Evolutionary conservation across 2,113 vertebrate species (phyloP), one percentile per base, ranked within the genome.

Genomic region (Phycodurus eques): DNA sequence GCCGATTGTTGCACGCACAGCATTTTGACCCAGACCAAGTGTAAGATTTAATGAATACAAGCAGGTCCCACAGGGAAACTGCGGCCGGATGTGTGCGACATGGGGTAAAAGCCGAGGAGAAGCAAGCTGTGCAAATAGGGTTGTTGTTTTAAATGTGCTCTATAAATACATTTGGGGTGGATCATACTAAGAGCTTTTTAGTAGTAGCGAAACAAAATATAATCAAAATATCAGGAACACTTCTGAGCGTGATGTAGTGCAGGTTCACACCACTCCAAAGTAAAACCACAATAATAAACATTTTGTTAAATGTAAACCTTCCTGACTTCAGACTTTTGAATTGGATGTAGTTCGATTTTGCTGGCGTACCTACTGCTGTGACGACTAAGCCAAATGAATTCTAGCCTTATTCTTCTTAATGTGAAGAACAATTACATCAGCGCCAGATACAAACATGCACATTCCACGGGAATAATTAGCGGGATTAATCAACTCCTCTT

Each of bases 21-120:
- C 75, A 67, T 69, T 67, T 57, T 62, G 78, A 79, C 67, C 75
- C 67, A 12, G 56, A 65, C 49, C 35, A 27, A 12, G 61, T 81
- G 75, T 76, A 73, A 80, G 5, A 67, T 77, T 70, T 88, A 75
- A 82, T 79, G 83, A 76, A 71, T 72, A 72, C 74, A 76, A 66
- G 70, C 22, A 2, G 39, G 64, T 66, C 73, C 68, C 73, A 62
- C 2, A 14, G 43, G 53, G 68, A 59, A 51, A 39, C 33, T 19
- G 44, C 17, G 49, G 62, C 75, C 56, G 66, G 44, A 54, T 67
- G 5, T 49, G 46, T 43, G 22, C 54, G 47, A 62, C 8, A 51
- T 49, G 57, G 27, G 35, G 42, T 20, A 33, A 51, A 66, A 68
- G 72, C 72, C 0, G 1, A 72, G 46, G 70, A 43, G 13, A 43